A percentile compares a stretch with the other conserved stretches of the same genome.
These are phyloP conservation scores for Uria aalge DNA, from an alignment of 2,113 vertebrate species.

Conservation along the genomic window DNA sequence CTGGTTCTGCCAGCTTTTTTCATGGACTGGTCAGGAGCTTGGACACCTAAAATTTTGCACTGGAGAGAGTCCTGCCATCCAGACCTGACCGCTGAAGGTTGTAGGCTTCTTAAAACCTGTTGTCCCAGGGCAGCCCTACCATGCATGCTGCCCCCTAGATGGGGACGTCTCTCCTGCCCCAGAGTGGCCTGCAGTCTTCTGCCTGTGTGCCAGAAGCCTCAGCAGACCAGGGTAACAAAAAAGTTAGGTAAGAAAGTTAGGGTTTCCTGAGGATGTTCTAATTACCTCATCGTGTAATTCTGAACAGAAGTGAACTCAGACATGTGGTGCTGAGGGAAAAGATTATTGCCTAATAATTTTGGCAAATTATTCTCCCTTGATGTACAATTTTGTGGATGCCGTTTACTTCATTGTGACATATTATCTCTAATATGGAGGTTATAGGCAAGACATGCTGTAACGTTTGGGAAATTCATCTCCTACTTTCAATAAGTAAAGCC, in stretches of 20 bases:
- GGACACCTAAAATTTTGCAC: not conserved
- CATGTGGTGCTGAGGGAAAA: not conserved
- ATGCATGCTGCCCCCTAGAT: fast-evolving
- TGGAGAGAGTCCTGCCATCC: not conserved
- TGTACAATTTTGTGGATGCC: not conserved
- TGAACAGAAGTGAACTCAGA: not conserved
- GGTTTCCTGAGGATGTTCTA: not conserved
- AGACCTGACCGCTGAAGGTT: not conserved
- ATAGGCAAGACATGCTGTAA: not conserved
- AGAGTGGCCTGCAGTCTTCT: not conserved
- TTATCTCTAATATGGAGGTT: not conserved
- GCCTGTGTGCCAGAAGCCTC: not conserved
- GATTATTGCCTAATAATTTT: not conserved
- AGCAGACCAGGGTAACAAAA: not conserved
- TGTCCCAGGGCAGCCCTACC: not conserved
- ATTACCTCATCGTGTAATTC: not conserved
- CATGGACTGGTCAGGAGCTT: not conserved
- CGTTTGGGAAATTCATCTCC: not conserved
- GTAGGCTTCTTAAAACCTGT: not conserved
- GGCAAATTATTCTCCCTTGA: not conserved
- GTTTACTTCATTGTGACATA: not conserved
- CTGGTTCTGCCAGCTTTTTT: not conserved
- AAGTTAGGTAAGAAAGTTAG: not conserved
- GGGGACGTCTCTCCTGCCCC: not conserved
- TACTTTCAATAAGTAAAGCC: not conserved